Evolutionary conservation across 2,113 vertebrate species (phyloP).

Genomic region (Sardina pilchardus): DNA sequence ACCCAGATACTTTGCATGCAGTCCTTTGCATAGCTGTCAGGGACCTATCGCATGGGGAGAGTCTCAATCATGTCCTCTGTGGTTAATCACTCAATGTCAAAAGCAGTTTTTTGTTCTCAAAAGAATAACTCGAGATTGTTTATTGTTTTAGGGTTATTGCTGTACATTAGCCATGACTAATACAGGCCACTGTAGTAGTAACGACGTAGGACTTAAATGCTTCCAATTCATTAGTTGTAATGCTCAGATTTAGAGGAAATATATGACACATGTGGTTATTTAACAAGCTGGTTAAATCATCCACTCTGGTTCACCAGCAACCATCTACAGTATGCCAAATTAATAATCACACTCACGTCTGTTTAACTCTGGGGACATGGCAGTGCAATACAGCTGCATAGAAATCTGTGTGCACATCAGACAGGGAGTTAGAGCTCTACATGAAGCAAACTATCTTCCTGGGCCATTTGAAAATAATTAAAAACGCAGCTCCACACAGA

Average conservation of each 20-base stretch:
- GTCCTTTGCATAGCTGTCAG: conserved; percentile 43
- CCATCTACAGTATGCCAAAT: neutral
- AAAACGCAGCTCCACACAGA: neutral
- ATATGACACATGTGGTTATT: neutral
- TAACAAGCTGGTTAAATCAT: neutral
- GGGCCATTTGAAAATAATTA: neutral
- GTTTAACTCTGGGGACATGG: neutral
- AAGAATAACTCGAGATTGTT: neutral
- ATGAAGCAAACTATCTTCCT: neutral
- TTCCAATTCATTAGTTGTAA: neutral
- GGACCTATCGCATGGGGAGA: neutral
- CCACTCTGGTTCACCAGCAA: neutral
- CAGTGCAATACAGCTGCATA: neutral
- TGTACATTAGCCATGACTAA: neutral
- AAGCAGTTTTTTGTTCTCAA: neutral
- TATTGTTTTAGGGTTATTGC: neutral
- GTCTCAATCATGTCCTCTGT: neutral
- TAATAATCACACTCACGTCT: neutral
- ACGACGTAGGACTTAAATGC: neutral
- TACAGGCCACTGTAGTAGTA: neutral
- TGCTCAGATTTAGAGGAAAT: neutral
- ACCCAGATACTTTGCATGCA: conserved; percentile 65
- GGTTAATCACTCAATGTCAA: neutral
- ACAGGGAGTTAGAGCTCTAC: neutral
- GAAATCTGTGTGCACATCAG: neutral